Base-by-base conservation (phyloP, 1,140 invertebrate species). In the Onthophagus taurus region DNA sequence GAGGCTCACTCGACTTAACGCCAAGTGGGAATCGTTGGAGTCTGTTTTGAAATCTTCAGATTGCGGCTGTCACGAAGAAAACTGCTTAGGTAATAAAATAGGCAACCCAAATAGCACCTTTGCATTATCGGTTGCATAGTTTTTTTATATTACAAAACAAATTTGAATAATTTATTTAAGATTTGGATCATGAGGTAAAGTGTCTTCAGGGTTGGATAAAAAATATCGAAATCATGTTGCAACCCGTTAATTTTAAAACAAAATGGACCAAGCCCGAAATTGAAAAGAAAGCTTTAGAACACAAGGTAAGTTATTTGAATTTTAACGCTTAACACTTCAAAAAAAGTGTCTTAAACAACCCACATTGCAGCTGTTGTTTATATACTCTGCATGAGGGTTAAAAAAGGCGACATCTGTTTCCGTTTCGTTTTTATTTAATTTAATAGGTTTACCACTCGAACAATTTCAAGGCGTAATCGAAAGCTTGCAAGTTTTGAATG, bases 141-240 rank as follows among this genome's bases (percentile, higher is more conserved):
- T n/a, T n/a, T n/a, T n/a, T n/a, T n/a, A n/a, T n/a, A n/a, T n/a
- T n/a, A n/a, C n/a, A n/a, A n/a, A n/a, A n/a, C n/a, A 18, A 20
- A 13, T 17, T 14, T 35, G 21, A n/a, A n/a, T 37, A 36, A 50
- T 49, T 50, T 51, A 42, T 64, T 59, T 46, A 47, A 85, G 81
- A 83, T 62, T 72, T 82, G 12, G 75, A 78, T 18, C 76, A 81
- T 48, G 81, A 84, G 63, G 71, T 83, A 11, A 76, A 77, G 30
- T 81, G 78, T 57, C 65, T 89, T 31, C 65, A 75, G 9, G 72
- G 72, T 39, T 83, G 80, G 80, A 67, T 84, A 33, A 71, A 75
- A 54, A 70, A 74, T 41, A 77, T 81, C 68, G 80, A 83, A 59
- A 70, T 72, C 12, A 71, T 76, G 35, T 64, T 83, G 34, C 74